A percentile compares a stretch with the other conserved stretches of the same genome.
These are phyloP conservation scores for Amblyopsis rosae DNA, from an alignment of 2,113 vertebrate genomes.

Conservation along the genomic window DNA sequence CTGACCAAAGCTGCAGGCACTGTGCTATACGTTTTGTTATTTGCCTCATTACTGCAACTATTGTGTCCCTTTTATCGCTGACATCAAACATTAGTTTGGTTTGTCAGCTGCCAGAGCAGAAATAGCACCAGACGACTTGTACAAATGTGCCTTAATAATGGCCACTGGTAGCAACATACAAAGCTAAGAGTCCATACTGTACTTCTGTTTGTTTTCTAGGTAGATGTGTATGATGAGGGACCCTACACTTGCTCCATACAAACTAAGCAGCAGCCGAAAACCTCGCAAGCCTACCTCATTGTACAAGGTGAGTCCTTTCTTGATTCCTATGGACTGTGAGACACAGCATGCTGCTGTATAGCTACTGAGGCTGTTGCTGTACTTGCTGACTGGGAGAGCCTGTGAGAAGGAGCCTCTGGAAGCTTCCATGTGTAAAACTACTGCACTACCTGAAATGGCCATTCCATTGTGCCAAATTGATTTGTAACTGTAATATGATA, in stretches of 20 bases:
- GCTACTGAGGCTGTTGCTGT: too few relatives aligned
- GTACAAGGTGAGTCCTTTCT: constrained; percentile 88
- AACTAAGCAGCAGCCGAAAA: constrained; percentile 94
- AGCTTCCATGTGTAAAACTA: too few relatives aligned
- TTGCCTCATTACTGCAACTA: neutral
- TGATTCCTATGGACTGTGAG: neutral
- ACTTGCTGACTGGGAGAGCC: too few relatives aligned
- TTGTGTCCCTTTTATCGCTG: too few relatives aligned
- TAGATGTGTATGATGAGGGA: constrained; percentile 96
- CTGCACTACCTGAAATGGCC: too few relatives aligned
- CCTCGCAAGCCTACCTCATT: constrained; percentile 95
- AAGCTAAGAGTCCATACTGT: neutral
- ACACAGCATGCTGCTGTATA: neutral
- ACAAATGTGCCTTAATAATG: neutral
- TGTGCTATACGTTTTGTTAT: neutral
- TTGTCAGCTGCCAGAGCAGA: neutral
- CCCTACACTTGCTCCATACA: constrained; percentile 98
- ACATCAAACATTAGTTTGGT: neutral
- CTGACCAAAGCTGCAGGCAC: neutral
- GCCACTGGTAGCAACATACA: neutral
- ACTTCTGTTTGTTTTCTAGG: constrained; percentile 51
- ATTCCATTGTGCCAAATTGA: too few relatives aligned
- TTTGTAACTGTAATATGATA: too few relatives aligned
- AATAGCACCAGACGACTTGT: neutral
- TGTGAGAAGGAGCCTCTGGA: too few relatives aligned